These are phyloP conservation scores for Euproctis similis DNA, from an alignment of 2,888 invertebrate species.

Conservation along the genomic window DNA sequence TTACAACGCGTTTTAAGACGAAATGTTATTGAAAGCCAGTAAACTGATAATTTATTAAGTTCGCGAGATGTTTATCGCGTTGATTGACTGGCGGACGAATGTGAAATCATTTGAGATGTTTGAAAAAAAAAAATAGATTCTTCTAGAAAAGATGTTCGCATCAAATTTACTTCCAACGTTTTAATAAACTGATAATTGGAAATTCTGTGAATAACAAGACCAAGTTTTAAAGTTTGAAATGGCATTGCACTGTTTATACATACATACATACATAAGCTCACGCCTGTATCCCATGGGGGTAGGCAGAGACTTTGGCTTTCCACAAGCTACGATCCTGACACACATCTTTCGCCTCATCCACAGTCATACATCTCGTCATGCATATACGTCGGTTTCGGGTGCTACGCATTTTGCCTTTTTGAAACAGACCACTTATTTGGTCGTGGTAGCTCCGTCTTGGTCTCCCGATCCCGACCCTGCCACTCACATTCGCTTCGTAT, in stretches of 20 bases:
- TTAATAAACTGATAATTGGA: slow-evolving; percentile 13
- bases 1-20: slow-evolving; percentile 33
- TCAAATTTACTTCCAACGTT: slow-evolving; percentile 12
- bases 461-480: too few species aligned
- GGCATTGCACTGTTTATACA: slow-evolving; percentile 15
- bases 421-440: too few species aligned
- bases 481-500: too few species aligned
- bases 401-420: too few species aligned
- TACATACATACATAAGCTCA: too few species aligned
- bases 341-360: too few species aligned
- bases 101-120: slow-evolving; percentile 15
- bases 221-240: slow-evolving; percentile 18
- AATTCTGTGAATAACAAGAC: slow-evolving; percentile 12
- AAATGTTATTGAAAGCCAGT: slow-evolving; percentile 17
- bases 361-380: too few species aligned
- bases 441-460: too few species aligned
- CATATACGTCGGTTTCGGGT: too few species aligned
- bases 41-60: slow-evolving; percentile 48
- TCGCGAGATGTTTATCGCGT: slow-evolving; percentile 33
- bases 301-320: too few species aligned
- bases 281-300: too few species aligned
- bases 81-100: slow-evolving; percentile 27
- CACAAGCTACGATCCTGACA: too few species aligned
- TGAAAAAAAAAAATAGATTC: slow-evolving; percentile 5
- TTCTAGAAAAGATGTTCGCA: slow-evolving; percentile 4